These are phyloP conservation scores for Rhyzopertha dominica DNA, from an alignment of 1,140 invertebrate genomes.

Conservation along the genomic window DNA sequence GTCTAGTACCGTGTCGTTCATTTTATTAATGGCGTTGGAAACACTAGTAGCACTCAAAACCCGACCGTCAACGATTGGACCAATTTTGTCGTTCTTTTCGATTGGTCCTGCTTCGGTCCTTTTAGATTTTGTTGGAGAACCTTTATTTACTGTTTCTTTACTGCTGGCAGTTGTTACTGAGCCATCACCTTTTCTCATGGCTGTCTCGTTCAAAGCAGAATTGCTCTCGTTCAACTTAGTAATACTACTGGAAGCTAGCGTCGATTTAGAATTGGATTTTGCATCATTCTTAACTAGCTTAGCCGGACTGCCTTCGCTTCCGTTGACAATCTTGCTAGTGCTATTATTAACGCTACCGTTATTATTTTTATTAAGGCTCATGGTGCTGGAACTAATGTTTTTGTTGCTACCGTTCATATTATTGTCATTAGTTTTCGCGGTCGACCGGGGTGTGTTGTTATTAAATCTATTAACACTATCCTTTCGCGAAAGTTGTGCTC, in stretches of 20 bases:
- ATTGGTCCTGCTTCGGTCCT: conserved; percentile 39
- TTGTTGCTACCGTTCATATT: conserved; percentile 8
- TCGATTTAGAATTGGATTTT: neutral
- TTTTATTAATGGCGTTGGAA: conserved; percentile 42
- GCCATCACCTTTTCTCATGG: no score
- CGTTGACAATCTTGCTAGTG: conserved; percentile 11
- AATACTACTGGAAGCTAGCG: neutral
- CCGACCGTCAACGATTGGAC: conserved; percentile 37
- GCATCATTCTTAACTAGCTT: no score
- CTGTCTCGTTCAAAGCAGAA: no score
- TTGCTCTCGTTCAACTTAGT: conserved; percentile 1
- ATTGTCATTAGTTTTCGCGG: conserved; percentile 12
- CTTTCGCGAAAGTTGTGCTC: conserved; percentile 18
- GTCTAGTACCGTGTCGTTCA: conserved; percentile 44
- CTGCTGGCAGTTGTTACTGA: no score
- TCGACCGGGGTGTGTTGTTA: conserved; percentile 20
- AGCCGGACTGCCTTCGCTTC: conserved; percentile 10
- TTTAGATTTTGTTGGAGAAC: conserved; percentile 39
- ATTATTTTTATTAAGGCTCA: conserved; percentile 6
- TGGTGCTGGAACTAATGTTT: neutral
- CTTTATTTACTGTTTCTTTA: no score
- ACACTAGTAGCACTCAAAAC: conserved; percentile 43
- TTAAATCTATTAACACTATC: conserved; percentile 27
- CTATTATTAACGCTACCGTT: conserved; percentile 9
- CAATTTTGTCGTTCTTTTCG: conserved; percentile 24